These are phyloP conservation scores for Spilarctia lutea DNA, from an alignment of 2,888 invertebrate genomes.

Conservation along the genomic window DNA sequence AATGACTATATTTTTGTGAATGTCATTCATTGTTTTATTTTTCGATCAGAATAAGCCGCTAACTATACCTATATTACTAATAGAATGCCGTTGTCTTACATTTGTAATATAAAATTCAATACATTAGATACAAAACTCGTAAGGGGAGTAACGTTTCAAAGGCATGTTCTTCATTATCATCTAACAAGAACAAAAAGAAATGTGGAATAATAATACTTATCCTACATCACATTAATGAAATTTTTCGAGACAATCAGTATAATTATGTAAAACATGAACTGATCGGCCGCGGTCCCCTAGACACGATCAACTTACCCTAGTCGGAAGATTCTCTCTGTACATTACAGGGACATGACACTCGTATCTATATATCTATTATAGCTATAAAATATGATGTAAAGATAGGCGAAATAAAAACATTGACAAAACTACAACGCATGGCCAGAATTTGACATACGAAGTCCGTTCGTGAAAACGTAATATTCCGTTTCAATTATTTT, in stretches of 20 bases:
- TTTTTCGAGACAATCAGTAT: not conserved
- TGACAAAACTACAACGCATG: conserved; percentile 46
- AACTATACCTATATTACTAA: too few relatives aligned
- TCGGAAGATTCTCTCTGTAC: not conserved
- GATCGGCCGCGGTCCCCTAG: not conserved
- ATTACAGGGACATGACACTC: not conserved
- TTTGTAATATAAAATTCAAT: too few relatives aligned
- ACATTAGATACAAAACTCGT: too few relatives aligned
- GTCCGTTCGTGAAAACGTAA: conserved; percentile 58
- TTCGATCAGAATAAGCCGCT: too few relatives aligned
- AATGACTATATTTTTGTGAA: too few relatives aligned
- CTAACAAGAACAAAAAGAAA: too few relatives aligned
- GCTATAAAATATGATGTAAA: not conserved
- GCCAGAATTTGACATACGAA: conserved; percentile 48
- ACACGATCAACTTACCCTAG: not conserved
- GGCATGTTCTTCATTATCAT: too few relatives aligned
- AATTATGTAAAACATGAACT: too few relatives aligned
- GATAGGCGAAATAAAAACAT: conserved; percentile 32
- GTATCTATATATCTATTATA: not conserved
- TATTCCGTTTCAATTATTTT: conserved; percentile 69
- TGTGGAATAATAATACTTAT: too few relatives aligned
- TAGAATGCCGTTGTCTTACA: too few relatives aligned
- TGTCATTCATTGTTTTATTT: too few relatives aligned
- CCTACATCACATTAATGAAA: not conserved
- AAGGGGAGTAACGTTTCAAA: too few relatives aligned